phyloP scores from a whole-genome alignment of 2,888 invertebrate species.

The Hypolimnas misippus region DNA sequence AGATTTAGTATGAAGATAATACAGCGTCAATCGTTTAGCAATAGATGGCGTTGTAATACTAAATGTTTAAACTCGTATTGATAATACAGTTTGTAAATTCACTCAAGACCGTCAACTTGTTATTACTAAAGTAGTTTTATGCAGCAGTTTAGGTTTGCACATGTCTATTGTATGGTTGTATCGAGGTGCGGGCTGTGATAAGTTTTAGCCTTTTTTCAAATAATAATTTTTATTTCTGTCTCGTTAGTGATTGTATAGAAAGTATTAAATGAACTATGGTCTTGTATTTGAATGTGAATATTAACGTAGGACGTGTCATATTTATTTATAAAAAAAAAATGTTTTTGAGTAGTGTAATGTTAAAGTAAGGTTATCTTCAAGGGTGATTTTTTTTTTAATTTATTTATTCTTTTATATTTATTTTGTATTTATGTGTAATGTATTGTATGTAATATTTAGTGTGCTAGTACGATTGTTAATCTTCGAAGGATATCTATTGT shows the following conservation, averaged over 20 bases:
- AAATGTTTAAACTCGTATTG: no score
- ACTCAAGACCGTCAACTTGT: no score
- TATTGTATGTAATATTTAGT: no score
- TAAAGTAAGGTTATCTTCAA: not conserved
- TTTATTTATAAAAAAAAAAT: no score
- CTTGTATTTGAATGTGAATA: not conserved
- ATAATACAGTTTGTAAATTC: no score
- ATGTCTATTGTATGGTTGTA: conserved; percentile 3
- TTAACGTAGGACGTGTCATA: not conserved
- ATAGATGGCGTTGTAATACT: no score
- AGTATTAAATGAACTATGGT: not conserved
- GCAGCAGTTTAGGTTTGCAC: conserved; percentile 1
- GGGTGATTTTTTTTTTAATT: not conserved
- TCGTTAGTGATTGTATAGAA: not conserved
- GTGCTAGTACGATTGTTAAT: no score
- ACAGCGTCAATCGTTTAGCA: no score
- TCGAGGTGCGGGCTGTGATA: conserved; percentile 21
- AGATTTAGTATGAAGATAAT: no score
- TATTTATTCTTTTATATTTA: not conserved
- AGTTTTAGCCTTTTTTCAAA: conserved; percentile 28
- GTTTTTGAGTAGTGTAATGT: not conserved
- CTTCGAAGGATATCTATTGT: no score
- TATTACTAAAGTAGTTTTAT: no score
- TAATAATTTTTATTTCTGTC: conserved; percentile 1
- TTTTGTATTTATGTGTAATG: no score